Percentiles rank a stretch among this genome's conserved stretches.
These are phyloP conservation scores for Drosophila mauritiana DNA, from an alignment of 1,140 invertebrate species.

Conservation along the genomic window DNA sequence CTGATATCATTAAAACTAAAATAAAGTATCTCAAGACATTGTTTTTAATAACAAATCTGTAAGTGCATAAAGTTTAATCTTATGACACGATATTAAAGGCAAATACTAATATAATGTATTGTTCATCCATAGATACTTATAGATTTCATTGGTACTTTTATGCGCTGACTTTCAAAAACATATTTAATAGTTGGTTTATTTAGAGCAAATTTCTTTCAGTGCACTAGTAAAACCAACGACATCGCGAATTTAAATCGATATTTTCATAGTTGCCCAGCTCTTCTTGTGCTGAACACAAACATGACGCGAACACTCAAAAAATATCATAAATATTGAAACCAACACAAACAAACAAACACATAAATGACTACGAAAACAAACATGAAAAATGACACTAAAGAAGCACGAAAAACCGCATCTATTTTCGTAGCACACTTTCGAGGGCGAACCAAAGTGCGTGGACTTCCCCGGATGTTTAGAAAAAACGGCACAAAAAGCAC, in stretches of 20 bases:
- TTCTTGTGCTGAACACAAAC: conserved; percentile 5
- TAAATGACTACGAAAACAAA: conserved; percentile 18
- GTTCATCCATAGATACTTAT: too few species aligned
- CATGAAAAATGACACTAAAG: conserved; percentile 24
- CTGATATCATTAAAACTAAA: background rate
- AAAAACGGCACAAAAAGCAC: conserved; percentile 80
- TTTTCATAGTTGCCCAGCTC: conserved; percentile 20
- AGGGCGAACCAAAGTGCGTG: background rate
- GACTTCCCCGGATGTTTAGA: conserved; percentile 62
- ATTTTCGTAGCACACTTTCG: conserved; percentile 67
- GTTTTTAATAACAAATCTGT: too few species aligned
- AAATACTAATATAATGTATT: too few species aligned
- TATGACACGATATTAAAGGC: too few species aligned
- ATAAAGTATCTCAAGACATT: too few species aligned
- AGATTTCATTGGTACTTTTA: too few species aligned
- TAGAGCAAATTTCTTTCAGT: conserved; percentile 24
- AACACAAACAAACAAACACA: background rate
- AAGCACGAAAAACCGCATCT: conserved; percentile 17
- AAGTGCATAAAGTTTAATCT: too few species aligned
- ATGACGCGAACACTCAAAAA: conserved; percentile 4
- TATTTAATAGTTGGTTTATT: background rate
- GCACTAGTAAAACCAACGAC: background rate
- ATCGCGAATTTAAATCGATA: conserved; percentile 42
- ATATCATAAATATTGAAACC: background rate
- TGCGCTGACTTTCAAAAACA: background rate